Conservation (phyloP, 2,888 invertebrate genomes). For the Eubasilissa splendida region DNA sequence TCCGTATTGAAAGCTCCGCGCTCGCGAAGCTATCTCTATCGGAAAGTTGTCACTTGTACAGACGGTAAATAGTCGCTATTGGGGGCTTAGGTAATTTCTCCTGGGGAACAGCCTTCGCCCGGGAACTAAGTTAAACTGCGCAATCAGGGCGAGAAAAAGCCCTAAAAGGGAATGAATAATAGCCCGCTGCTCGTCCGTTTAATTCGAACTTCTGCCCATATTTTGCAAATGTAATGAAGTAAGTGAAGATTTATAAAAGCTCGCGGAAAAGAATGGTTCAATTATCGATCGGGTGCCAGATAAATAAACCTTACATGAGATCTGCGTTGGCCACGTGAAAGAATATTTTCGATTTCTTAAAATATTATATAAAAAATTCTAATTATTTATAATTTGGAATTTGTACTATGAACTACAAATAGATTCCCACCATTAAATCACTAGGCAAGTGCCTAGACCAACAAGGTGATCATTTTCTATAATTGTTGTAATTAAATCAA, state of each 20-base stretch:
- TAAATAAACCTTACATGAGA: no score
- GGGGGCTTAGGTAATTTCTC: constrained; percentile 54
- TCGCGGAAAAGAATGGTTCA: background rate
- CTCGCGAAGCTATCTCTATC: constrained; percentile 24
- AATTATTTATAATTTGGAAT: no score
- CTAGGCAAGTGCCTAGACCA: no score
- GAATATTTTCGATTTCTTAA: no score
- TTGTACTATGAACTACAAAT: no score
- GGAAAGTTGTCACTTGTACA: constrained; percentile 34
- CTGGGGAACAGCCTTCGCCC: constrained; percentile 42
- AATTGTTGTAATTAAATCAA: no score
- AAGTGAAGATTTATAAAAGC: constrained; percentile 17
- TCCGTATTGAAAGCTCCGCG: constrained; percentile 8
- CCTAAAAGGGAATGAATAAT: constrained; percentile 48
- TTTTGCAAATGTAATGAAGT: constrained; percentile 40
- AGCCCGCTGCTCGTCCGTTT: constrained; percentile 20
- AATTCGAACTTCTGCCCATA: constrained; percentile 35
- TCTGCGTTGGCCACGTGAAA: no score
- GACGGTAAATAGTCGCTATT: constrained; percentile 14
- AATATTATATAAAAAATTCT: no score
- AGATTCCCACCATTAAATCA: no score
- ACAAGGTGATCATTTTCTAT: no score
- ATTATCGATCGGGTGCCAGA: no score
- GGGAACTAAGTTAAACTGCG: constrained; percentile 50
- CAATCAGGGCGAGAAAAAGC: constrained; percentile 57